Percentiles rank a stretch among this genome's conserved stretches.
These are phyloP conservation scores for Nomia melanderi DNA, from an alignment of 1,140 invertebrate species.

Conservation along the genomic window DNA sequence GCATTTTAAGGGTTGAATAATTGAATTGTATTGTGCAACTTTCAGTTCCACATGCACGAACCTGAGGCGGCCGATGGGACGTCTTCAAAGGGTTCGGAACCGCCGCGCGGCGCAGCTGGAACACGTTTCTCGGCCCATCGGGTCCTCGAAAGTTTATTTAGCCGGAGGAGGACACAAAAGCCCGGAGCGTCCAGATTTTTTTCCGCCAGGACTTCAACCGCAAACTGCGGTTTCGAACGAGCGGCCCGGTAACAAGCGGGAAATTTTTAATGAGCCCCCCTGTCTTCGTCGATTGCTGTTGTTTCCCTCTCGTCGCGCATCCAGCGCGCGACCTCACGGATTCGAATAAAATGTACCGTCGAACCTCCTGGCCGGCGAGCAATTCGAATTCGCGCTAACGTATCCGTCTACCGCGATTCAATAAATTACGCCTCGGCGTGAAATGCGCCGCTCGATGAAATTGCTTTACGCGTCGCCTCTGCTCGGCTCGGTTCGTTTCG, in stretches of 20 bases:
- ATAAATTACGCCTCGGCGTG: slow-evolving; percentile 17
- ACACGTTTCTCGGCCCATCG: not conserved
- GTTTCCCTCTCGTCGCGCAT: not conserved
- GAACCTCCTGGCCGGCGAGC: not conserved
- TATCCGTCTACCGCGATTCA: not conserved
- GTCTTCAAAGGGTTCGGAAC: too few relatives aligned
- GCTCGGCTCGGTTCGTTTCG: not conserved
- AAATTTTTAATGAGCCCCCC: slow-evolving; percentile 48
- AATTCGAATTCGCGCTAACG: not conserved
- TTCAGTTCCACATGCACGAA: too few relatives aligned
- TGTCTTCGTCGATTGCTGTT: slow-evolving; percentile 33
- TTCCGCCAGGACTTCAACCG: not conserved
- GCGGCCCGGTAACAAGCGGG: slow-evolving; percentile 28
- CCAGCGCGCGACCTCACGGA: not conserved
- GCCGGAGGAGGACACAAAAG: not conserved
- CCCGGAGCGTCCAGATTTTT: not conserved
- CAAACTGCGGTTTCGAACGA: not conserved
- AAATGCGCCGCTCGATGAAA: not conserved
- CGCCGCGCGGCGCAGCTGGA: too few relatives aligned
- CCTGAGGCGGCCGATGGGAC: too few relatives aligned
- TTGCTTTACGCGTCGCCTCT: slow-evolving; percentile 4
- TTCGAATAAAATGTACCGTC: not conserved
- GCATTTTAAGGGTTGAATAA: too few relatives aligned
- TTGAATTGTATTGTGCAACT: too few relatives aligned
- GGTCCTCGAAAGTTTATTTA: not conserved